These are phyloP conservation scores for Porites divaricata DNA, from an alignment of 92 coral and sea anemone species.

Conservation along the genomic window DNA sequence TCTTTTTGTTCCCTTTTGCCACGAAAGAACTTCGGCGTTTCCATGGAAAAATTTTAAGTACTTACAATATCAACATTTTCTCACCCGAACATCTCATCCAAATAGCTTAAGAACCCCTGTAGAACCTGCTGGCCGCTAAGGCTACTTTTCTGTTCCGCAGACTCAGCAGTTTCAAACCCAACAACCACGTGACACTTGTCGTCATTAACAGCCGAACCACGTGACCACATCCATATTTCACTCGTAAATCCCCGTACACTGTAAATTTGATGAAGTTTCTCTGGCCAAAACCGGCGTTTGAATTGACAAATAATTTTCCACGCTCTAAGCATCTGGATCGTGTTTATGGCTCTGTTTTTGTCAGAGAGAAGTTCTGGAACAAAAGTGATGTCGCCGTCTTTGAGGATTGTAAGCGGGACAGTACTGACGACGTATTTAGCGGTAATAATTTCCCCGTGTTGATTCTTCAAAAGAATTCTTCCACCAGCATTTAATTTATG, in stretches of 20 bases:
- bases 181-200: conserved; percentile 84
- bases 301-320: conserved; percentile 86
- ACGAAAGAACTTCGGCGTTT: too few relatives aligned
- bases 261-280: conserved; percentile 5
- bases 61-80: too few relatives aligned
- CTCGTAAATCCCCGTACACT: conserved; percentile 26
- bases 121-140: conserved; percentile 68
- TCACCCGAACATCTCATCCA: conserved; percentile 90
- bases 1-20: too few relatives aligned
- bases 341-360: conserved; percentile 76
- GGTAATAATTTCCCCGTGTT: conserved; percentile 57
- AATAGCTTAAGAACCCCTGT: conserved; percentile 60
- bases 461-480: conserved; percentile 61
- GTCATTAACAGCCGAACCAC: conserved; percentile 63
- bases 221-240: conserved; percentile 87
- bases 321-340: conserved; percentile 81
- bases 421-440: conserved; percentile 71
- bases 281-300: conserved; percentile 78
- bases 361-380: conserved; percentile 66
- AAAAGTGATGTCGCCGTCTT: conserved; percentile 85
- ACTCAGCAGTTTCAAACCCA: conserved; percentile 86
- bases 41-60: too few relatives aligned
- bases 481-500: neutral
- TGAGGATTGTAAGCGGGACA: conserved; percentile 77
- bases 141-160: conserved; percentile 73